Evolutionary conservation across 1,140 invertebrate genomes (phyloP), one percentile per base, ranked within the genome.

Genomic region (Dryas iulia): DNA sequence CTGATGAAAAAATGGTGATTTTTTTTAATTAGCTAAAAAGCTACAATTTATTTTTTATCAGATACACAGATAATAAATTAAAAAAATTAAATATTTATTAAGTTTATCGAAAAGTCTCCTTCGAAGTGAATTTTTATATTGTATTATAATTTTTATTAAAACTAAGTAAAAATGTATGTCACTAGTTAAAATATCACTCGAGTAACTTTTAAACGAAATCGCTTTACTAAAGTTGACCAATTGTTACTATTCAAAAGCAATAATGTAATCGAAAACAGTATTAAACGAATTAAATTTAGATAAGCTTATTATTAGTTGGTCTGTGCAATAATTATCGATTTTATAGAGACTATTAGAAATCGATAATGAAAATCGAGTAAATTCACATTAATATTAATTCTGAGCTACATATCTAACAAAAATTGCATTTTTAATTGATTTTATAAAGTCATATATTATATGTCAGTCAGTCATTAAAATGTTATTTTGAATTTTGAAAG

Each of bases 151-250:
- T 23, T 33, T 18, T 33, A 35, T 35, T 59, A 18, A 26, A 33
- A 21, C 5, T 58, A 30, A 47, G 18, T 18, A 47, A 47, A 21
- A 47, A 47, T 47, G 39, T 47, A 47, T 3, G 35, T 62, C 66
- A 69, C 66, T 69, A 30, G 66, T 69, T 69, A 69, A 69, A 68
- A 62, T 14, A 21, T 58, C 66, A 69, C 66, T 53, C 18, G 10
- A 47, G 7, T 59, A 14, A 60, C 10, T 11, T 67, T 59, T 33
- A 31, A 35, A 66, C 21, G n/a, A 33, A 47, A 56, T 33, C 23
- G 10, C 57, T 23, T 12, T 53, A 47, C n/a, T 67, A 60, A 35
- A 35, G 33, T 57, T 47, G 33, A 52, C 56, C 56, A 59, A 59
- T 52, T 14, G 7, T 66, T 53, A 25, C 12, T 57, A 54, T 35